Evolutionary conservation across 2,888 invertebrate genomes (phyloP), one percentile per base, ranked within the genome.

Genomic region (Xylota segnis): DNA sequence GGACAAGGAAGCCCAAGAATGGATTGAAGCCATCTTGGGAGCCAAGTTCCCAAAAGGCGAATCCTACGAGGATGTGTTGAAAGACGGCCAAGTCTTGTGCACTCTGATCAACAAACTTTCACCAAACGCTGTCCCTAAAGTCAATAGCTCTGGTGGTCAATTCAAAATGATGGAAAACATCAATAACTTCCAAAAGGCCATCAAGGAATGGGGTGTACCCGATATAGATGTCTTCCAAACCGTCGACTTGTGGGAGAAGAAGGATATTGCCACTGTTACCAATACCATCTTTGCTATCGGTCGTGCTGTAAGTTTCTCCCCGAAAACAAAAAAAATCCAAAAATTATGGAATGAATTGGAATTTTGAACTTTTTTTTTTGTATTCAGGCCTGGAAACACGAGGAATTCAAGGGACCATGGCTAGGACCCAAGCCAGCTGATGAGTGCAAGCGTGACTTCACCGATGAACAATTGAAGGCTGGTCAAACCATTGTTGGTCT

Each of bases 131-230:
- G 94, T 99, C 86, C 91, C 95, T 91, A 99, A 98, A 93, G 96
- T 99, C 93, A 98, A 99, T 94, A 95, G 96, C 89, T 95, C 96
- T 59, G 98, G 98, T 89, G 98, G 98, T 91, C 98, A 98, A 92
- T 99, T 99, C 95, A 99, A 99, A 92, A 96, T 99, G 96, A 99
- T 99, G 99, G 99, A 99, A 93, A 99, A 99, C 94, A 98, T 99
- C 93, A 98, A 97, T 93, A 92, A 92, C 93, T 98, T 99, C 95
- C 96, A 97, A 92, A 95, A 95, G 74, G 98, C 97, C 10, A 93
- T 97, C 89, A 96, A 96, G 91, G 95, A 94, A 0, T 97, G 98
- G 92, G 99, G 99, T 87, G 98, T 99, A 14, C 93, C 95, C 66
- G 97, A 97, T 91, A 95, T 96, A 87, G 99, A 99, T 92, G 96